Conservation (phyloP, 2,113 vertebrate species). For the Serinus canaria region DNA sequence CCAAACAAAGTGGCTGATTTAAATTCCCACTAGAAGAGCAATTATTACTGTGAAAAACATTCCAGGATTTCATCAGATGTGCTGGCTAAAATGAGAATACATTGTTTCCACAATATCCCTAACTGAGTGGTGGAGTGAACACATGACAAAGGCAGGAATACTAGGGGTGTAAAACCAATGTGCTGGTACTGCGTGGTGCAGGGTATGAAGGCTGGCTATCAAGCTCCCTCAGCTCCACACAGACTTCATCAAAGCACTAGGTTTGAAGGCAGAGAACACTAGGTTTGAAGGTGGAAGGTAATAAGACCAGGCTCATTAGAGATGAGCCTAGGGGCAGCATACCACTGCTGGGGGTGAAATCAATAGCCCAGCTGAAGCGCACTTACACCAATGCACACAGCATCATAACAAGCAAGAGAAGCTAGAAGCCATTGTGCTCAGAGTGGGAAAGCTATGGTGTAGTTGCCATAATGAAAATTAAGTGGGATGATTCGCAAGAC, state of each 20-base stretch:
- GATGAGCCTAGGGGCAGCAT: not conserved
- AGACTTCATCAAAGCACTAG: not conserved
- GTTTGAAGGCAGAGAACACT: not conserved
- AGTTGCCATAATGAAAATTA: not conserved
- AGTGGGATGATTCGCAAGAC: not conserved
- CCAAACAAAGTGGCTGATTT: not conserved
- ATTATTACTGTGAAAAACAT: not conserved
- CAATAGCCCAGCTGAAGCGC: not conserved
- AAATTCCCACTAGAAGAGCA: constrained; percentile 2
- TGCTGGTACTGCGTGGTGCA: not conserved
- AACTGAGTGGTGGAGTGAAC: not conserved
- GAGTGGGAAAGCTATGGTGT: not conserved
- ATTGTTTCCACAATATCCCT: not conserved
- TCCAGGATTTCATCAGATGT: not conserved
- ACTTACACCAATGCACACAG: not conserved
- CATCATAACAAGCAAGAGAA: not conserved
- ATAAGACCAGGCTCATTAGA: not conserved
- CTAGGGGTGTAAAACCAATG: not conserved
- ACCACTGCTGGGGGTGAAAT: not conserved
- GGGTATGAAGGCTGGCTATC: not conserved
- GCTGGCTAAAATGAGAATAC: not conserved
- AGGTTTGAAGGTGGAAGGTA: not conserved
- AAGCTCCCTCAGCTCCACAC: not conserved
- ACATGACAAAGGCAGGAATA: not conserved
- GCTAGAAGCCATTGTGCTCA: not conserved